Evolutionary conservation across 92 coral and sea anemone genomes (phyloP).

Genomic region (Zoanthus solanderi): DNA sequence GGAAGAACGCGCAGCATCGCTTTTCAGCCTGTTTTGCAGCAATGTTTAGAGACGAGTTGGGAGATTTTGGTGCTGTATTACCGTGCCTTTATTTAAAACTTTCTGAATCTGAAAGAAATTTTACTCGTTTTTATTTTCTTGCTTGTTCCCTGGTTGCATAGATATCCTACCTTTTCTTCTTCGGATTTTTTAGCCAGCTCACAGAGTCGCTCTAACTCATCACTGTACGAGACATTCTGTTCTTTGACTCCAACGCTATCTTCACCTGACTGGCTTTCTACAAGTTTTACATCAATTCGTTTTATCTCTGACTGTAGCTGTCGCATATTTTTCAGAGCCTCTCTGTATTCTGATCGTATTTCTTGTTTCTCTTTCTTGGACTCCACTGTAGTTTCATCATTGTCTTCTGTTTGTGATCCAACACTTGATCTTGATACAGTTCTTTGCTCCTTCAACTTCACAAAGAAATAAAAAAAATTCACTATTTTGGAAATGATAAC

Average conservation of each 20-base stretch:
- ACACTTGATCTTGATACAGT: constrained; percentile 45
- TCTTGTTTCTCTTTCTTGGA: constrained; percentile 74
- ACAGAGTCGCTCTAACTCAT: constrained; percentile 71
- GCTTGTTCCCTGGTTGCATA: too few relatives aligned
- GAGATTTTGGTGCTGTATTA: too few relatives aligned
- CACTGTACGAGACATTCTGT: constrained; percentile 71
- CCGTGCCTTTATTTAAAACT: too few relatives aligned
- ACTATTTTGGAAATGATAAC: neutral
- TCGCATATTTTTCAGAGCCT: constrained; percentile 65
- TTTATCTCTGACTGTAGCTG: constrained; percentile 72
- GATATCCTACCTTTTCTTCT: constrained; percentile 75
- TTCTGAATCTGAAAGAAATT: too few relatives aligned
- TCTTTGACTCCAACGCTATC: constrained; percentile 51
- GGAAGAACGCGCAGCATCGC: too few relatives aligned
- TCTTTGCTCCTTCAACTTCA: constrained; percentile 38
- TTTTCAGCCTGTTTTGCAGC: too few relatives aligned
- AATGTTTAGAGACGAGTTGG: too few relatives aligned
- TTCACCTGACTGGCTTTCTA: constrained; percentile 57
- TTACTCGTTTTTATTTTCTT: too few relatives aligned
- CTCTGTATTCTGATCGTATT: constrained; percentile 74
- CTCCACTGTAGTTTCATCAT: constrained; percentile 59
- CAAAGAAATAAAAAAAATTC: neutral
- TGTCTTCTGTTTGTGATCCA: constrained; percentile 79
- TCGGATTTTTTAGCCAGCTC: constrained; percentile 71
- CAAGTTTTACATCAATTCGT: constrained; percentile 73